Conservation (phyloP, 2,888 invertebrate genomes). For the Acronicta leporina region DNA sequence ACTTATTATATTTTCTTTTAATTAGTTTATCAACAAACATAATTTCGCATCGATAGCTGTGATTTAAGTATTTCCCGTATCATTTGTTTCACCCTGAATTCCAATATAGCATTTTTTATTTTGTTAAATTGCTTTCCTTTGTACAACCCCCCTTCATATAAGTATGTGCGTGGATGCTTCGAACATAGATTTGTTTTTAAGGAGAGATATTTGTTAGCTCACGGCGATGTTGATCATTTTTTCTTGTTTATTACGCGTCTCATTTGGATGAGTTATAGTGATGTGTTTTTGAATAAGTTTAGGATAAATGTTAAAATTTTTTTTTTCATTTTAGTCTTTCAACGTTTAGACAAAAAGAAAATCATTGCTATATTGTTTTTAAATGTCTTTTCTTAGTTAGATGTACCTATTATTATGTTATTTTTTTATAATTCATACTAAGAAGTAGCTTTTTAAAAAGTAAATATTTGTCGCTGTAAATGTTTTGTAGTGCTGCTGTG, state of each 20-base stretch:
- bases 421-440: too few relatives aligned
- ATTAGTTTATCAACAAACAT: too few relatives aligned
- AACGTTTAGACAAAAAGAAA: too few relatives aligned
- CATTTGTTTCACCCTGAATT: slow-evolving; percentile 83
- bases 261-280: slow-evolving; percentile 19
- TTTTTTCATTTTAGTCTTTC: neutral
- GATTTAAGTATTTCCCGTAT: slow-evolving; percentile 87
- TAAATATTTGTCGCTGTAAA: too few relatives aligned
- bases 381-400: too few relatives aligned
- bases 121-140: slow-evolving; percentile 88
- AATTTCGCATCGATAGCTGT: slow-evolving; percentile 84
- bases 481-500: too few relatives aligned
- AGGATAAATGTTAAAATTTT: too few relatives aligned
- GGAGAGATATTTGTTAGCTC: slow-evolving; percentile 84
- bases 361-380: too few relatives aligned
- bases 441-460: too few relatives aligned
- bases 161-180: slow-evolving; percentile 76
- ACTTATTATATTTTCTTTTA: too few relatives aligned
- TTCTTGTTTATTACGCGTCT: slow-evolving; percentile 44
- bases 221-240: slow-evolving; percentile 80
- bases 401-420: too few relatives aligned
- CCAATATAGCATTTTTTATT: slow-evolving; percentile 85
- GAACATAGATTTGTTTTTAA: slow-evolving; percentile 86
- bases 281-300: slow-evolving; percentile 38
- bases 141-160: slow-evolving; percentile 79